Evolutionary conservation across 2,797 vertebrate species (phyloP).

Genomic region (Gila robusta): DNA sequence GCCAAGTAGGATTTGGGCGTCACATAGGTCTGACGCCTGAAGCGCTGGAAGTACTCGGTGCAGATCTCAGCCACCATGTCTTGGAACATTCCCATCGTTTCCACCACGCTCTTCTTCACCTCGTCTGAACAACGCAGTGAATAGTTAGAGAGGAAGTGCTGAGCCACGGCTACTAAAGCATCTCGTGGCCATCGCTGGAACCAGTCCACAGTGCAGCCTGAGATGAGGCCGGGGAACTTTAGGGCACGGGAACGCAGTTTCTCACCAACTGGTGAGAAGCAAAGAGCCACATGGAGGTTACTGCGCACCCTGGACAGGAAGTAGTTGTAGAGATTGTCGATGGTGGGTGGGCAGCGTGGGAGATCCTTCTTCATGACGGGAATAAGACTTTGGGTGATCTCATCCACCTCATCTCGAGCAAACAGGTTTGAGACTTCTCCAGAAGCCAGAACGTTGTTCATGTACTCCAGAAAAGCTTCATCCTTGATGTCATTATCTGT

Average conservation of each 20-base stretch:
- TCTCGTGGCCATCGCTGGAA: slow-evolving; percentile 87
- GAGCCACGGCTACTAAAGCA: slow-evolving; percentile 84
- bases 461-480: slow-evolving; percentile 86
- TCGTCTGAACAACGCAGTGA: slow-evolving; percentile 81
- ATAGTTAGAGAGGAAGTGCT: slow-evolving; percentile 83
- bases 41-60: slow-evolving; percentile 85
- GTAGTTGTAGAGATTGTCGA: slow-evolving; percentile 85
- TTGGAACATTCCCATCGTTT: slow-evolving; percentile 86
- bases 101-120: slow-evolving; percentile 79
- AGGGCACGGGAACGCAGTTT: slow-evolving; percentile 83
- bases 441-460: slow-evolving; percentile 87
- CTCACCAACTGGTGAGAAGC: slow-evolving; percentile 87
- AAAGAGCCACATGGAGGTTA: slow-evolving; percentile 86
- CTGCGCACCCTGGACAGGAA: slow-evolving; percentile 84
- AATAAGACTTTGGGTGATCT: slow-evolving; percentile 86
- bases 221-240: slow-evolving; percentile 86
- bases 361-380: slow-evolving; percentile 80
- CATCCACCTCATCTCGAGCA: slow-evolving; percentile 84
- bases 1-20: slow-evolving; percentile 88
- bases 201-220: slow-evolving; percentile 88
- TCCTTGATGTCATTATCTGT: slow-evolving; percentile 89
- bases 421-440: slow-evolving; percentile 85
- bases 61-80: slow-evolving; percentile 85
- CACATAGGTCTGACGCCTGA: slow-evolving; percentile 83
- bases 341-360: slow-evolving; percentile 77